Conservation (phyloP, 2,113 vertebrate genomes). For the Strix aluco region DNA sequence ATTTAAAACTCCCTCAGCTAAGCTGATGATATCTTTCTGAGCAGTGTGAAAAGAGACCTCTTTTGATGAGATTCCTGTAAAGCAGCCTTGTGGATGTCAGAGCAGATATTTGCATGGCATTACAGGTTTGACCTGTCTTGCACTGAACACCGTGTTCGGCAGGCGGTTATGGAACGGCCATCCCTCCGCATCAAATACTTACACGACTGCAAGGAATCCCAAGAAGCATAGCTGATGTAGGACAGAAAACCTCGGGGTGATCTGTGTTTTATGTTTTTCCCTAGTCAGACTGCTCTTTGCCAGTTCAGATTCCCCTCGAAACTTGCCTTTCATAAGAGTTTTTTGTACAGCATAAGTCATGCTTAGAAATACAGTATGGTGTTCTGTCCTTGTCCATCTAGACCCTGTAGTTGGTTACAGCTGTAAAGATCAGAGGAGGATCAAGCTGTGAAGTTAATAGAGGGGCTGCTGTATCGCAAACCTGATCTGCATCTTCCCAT, state of each 20-base stretch:
- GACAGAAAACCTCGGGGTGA: not conserved
- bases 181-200: not conserved
- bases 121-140: not conserved
- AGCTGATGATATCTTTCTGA: not conserved
- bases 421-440: not conserved
- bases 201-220: not conserved
- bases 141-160: rapidly evolving
- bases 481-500: not conserved
- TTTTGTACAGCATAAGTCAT: not conserved
- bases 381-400: not conserved
- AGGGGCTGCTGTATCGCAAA: not conserved
- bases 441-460: not conserved
- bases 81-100: not conserved
- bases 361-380: not conserved
- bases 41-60: not conserved
- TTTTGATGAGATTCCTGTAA: not conserved
- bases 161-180: rapidly evolving
- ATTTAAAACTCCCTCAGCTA: not conserved
- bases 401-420: not conserved
- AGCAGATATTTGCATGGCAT: not conserved
- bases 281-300: not conserved
- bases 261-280: not conserved
- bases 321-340: not conserved
- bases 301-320: not conserved
- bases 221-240: not conserved